These are phyloP conservation scores for Caenorhabditis japonica DNA, from an alignment of 2,888 invertebrate genomes.

Conservation along the genomic window DNA sequence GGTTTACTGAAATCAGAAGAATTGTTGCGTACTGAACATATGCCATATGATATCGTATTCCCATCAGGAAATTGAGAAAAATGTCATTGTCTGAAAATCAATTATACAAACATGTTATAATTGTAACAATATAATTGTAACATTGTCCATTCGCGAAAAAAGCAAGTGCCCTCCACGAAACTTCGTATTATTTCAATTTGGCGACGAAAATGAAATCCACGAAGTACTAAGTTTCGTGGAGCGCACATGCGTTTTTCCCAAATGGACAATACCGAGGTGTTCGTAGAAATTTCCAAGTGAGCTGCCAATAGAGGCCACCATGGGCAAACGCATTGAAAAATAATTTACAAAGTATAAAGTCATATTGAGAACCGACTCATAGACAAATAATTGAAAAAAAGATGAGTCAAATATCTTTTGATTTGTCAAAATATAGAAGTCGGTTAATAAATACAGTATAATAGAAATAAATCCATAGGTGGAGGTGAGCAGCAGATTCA, in stretches of 20 bases:
- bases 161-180: too few species aligned
- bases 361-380: conserved; percentile 6
- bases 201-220: too few species aligned
- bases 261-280: not conserved
- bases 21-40: conserved; percentile 15
- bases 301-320: not conserved
- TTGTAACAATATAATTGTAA: not conserved
- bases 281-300: not conserved
- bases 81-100: not conserved
- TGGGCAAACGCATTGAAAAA: conserved; percentile 5
- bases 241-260: too few species aligned
- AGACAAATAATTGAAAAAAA: conserved; percentile 12
- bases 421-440: not conserved
- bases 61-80: not conserved
- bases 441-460: not conserved
- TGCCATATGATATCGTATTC: conserved; percentile 18
- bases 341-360: conserved; percentile 1
- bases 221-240: too few species aligned
- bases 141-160: too few species aligned
- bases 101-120: not conserved
- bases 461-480: conserved; percentile 3
- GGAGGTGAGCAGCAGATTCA: not conserved
- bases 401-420: conserved; percentile 19
- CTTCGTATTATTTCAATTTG: too few species aligned
- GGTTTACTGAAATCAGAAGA: not conserved